Base-by-base conservation (phyloP, 1,140 invertebrate species). In the Magallana ariakensis region DNA sequence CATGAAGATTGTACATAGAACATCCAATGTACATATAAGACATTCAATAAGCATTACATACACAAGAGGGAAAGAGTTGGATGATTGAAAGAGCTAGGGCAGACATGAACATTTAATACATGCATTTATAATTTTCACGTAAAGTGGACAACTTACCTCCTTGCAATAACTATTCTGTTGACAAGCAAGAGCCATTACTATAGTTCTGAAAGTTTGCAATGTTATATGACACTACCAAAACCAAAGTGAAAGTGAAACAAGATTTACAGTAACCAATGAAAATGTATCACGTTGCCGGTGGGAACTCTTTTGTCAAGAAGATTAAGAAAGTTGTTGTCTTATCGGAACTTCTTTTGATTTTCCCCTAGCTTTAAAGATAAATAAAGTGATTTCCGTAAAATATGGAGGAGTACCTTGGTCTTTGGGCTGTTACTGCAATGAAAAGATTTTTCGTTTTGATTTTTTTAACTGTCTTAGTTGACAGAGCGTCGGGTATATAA, bases 231-330 rank as follows among this genome's bases (percentile, higher is more conserved):
- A 46, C 33, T 46, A 46, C 33, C 33, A 46, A 46, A 46, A 2
- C 33, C 3, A 11, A 75, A 75, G 22, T 75, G 66, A 75, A 75
- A 75, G 66, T 75, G 66, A 75, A 75, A 75, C 7, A 26, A 75
- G 3, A 13, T 33, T 75, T 75, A 26, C 66, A 75, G 66, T 75
- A 75, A 75, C 66, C 66, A 75, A 75, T 75, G 66, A 75, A 75
- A 75, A 75, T 75, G 22, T 6, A 75, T 75, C 66, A 75, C 66
- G 66, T 75, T 75, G 66, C 66, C 66, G 66, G 66, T 75, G 66
- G 26, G 66, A 75, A 75, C 66, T 75, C 66, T 75, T 75, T 75
- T 75, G 22, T 22, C 11, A 75, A 75, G 66, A 75, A 75, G 66
- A 22, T 75, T 26, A 9, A 75, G 22, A 46, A 56, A 82, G 46